Evolutionary conservation across 2,797 vertebrate genomes (phyloP), one percentile per base, ranked within the genome.

Genomic region (Epinephelus malabaricus): DNA sequence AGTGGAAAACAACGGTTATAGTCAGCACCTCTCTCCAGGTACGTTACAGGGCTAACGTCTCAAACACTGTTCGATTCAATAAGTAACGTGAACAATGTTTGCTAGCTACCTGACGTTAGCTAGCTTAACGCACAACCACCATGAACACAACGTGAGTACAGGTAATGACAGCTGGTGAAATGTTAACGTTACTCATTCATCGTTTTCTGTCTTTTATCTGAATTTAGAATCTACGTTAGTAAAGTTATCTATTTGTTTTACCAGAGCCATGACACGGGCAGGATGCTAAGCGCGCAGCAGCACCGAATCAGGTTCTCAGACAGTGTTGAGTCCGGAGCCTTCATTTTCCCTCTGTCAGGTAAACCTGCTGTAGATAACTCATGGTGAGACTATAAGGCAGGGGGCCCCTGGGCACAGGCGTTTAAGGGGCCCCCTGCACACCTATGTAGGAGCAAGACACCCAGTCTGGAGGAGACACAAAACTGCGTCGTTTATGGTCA

Each of bases 321-420:
- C 83, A 89, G 93, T 6, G 94, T 99, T 21, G 93, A 96, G 88
- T 54, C 66, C 6, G 97, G 96, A 86, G 87, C 95, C 0, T 90
- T 98, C 65, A 97, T 99, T 88, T 99, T 98, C 76, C 96, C 98
- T 71, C 87, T 95, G 67, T 98, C 98, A 92, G 98, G 98, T 99
- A 97, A 76, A 67, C 1, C 54, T 51, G 23, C 18, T 43, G 1
- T 9, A 43, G 40, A 9, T 43, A 1, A 0, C 40, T 9, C 40
- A 43, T 3, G 11, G 9, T 3, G 3, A 3, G 40, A 43, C 9
- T 43, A 12, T 43, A 2, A 43, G 11, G 11, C 40, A 43, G 12
- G 2, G 40, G 40, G 11, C 40, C 2, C 40, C 40, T 10, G 40
- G 40, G 40, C 30, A 30, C 27, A 30, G 5, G 27, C 27, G 5